phyloP scores from a whole-genome alignment of 2,797 vertebrate genomes.

The Scolopax rusticola region DNA sequence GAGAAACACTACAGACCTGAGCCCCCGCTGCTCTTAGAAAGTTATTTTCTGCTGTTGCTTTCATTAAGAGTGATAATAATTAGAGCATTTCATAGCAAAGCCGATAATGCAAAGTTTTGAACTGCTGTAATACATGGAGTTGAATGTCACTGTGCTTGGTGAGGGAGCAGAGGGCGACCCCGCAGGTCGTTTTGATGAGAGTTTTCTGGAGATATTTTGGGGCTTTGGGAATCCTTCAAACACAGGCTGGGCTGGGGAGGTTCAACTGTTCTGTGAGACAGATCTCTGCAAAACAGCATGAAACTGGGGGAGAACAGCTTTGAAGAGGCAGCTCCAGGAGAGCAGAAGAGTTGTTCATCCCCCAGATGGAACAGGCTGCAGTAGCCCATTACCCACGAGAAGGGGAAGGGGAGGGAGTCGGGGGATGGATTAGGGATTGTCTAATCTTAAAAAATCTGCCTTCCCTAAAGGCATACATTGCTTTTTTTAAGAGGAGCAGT shows the following conservation, averaged over 20 bases:
- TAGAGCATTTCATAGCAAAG: neutral
- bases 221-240: conserved; percentile 28
- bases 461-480: neutral
- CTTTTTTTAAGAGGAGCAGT: neutral
- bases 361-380: neutral
- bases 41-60: neutral
- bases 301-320: neutral
- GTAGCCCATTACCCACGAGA: neutral
- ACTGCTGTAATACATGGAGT: neutral
- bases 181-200: neutral
- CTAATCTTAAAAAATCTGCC: neutral
- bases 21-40: neutral
- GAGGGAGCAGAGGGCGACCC: neutral
- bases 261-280: neutral
- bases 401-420: neutral
- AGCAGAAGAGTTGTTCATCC: conserved; percentile 11
- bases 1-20: neutral
- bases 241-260: neutral
- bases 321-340: conserved; percentile 11
- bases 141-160: neutral
- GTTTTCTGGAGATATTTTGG: neutral
- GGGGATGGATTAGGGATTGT: neutral
- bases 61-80: neutral
- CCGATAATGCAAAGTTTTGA: neutral
- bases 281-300: neutral